phyloP scores from a whole-genome alignment of 2,113 vertebrate genomes.

The Boulengeromyrus knoepffleri region DNA sequence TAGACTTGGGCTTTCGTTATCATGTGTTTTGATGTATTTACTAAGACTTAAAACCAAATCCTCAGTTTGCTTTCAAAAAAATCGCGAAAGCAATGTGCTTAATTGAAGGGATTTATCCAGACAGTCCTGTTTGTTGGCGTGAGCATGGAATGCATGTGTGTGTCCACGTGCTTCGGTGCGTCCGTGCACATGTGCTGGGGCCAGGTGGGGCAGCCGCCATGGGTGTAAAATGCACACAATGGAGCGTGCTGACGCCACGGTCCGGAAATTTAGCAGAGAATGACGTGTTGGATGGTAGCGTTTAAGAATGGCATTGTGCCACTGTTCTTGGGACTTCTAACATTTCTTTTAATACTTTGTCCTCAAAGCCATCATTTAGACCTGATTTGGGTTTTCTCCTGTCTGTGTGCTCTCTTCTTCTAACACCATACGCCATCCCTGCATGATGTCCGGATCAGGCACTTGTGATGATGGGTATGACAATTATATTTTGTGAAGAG shows the following conservation, averaged over 20 bases:
- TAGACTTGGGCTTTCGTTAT: not conserved
- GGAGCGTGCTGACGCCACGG: not conserved
- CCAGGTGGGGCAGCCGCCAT: not conserved
- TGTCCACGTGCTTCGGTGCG: not conserved
- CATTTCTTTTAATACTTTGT: constrained; percentile 31
- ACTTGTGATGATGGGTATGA: not conserved
- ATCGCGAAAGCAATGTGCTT: not conserved
- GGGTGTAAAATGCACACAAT: not conserved
- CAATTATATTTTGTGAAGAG: constrained; percentile 27
- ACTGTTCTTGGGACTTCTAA: constrained; percentile 29
- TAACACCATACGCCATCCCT: constrained; percentile 20
- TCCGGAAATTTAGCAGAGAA: not conserved
- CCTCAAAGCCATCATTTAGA: constrained; percentile 34
- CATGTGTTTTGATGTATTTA: not conserved
- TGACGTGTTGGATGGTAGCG: constrained; percentile 23
- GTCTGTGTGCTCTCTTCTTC: constrained; percentile 23
- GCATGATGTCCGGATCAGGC: not conserved
- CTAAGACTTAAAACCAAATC: not conserved
- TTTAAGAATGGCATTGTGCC: constrained; percentile 44
- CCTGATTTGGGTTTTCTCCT: constrained; percentile 34
- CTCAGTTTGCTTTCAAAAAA: not conserved
- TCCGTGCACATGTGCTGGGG: not conserved
- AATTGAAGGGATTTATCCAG: not conserved
- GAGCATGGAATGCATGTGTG: constrained; percentile 1
- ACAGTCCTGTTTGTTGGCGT: not conserved